Evolutionary conservation across 1,140 invertebrate genomes (phyloP).

Genomic region (Eumeta japonica): DNA sequence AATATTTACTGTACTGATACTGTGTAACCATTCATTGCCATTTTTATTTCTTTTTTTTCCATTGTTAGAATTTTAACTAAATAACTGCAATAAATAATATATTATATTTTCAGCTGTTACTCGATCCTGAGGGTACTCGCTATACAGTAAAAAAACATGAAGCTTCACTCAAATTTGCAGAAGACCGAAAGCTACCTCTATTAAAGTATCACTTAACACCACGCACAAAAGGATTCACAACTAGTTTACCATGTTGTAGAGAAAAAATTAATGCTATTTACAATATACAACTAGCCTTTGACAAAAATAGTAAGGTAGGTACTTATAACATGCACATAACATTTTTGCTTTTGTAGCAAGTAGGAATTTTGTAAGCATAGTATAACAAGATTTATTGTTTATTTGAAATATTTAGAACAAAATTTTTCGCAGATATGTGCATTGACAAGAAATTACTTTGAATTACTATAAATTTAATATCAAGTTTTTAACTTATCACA

Average conservation of each 20-base stretch:
- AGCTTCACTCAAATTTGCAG: slow-evolving; percentile 84
- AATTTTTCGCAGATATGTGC: no score
- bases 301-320: slow-evolving; percentile 59
- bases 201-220: slow-evolving; percentile 90
- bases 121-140: slow-evolving; percentile 94
- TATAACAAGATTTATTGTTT: no score
- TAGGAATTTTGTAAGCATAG: no score
- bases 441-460: background rate
- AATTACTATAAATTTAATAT: background rate
- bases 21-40: background rate
- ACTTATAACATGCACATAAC: no score
- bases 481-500: background rate
- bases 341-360: no score
- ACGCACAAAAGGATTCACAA: slow-evolving; percentile 87
- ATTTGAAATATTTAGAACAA: no score
- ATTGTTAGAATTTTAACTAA: no score
- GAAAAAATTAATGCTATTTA: slow-evolving; percentile 82
- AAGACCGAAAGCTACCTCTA: slow-evolving; percentile 78
- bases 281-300: slow-evolving; percentile 81
- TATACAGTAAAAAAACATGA: slow-evolving; percentile 87
- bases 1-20: background rate
- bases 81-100: slow-evolving; percentile 2
- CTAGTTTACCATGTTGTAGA: slow-evolving; percentile 70
- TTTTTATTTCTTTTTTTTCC: background rate
- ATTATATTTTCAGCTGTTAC: slow-evolving; percentile 65